phyloP scores from a whole-genome alignment of 1,140 invertebrate genomes.

The Cylas formicarius region DNA sequence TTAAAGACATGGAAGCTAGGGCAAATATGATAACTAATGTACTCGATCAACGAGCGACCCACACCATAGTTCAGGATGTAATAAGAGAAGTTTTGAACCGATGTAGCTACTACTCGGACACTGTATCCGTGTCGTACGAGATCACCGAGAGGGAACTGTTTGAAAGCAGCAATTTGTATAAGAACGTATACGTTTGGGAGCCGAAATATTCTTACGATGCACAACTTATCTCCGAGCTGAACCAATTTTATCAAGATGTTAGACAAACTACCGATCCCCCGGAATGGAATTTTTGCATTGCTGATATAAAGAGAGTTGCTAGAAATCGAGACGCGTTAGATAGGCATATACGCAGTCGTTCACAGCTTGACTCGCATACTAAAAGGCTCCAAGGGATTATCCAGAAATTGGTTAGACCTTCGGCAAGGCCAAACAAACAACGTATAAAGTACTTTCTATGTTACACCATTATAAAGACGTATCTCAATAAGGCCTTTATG shows the following conservation, averaged over 20 bases:
- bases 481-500: slow-evolving; percentile 15
- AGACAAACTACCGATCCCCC: slow-evolving; percentile 8
- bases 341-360: too few relatives aligned
- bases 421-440: slow-evolving; percentile 19
- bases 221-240: slow-evolving; percentile 13
- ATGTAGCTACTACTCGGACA: slow-evolving; percentile 13
- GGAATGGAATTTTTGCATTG: slow-evolving; percentile 25
- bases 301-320: slow-evolving; percentile 10
- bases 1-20: slow-evolving; percentile 16
- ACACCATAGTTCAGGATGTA: slow-evolving; percentile 21
- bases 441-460: slow-evolving; percentile 20
- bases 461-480: slow-evolving; percentile 17
- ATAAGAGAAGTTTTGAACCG: slow-evolving; percentile 17
- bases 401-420: slow-evolving; percentile 18
- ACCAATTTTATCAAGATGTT: slow-evolving; percentile 22
- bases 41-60: slow-evolving; percentile 13
- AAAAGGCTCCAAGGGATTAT: slow-evolving; percentile 12
- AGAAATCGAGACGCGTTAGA: slow-evolving; percentile 21
- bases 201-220: slow-evolving; percentile 23
- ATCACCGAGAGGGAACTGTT: slow-evolving; percentile 28
- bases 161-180: slow-evolving; percentile 22
- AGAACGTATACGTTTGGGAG: slow-evolving; percentile 3
- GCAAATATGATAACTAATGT: slow-evolving; percentile 10
- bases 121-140: slow-evolving; percentile 1
- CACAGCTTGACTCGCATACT: too few relatives aligned